Base-by-base conservation (phyloP, 2,888 invertebrate genomes). In the Phyllotreta cruciferae region DNA sequence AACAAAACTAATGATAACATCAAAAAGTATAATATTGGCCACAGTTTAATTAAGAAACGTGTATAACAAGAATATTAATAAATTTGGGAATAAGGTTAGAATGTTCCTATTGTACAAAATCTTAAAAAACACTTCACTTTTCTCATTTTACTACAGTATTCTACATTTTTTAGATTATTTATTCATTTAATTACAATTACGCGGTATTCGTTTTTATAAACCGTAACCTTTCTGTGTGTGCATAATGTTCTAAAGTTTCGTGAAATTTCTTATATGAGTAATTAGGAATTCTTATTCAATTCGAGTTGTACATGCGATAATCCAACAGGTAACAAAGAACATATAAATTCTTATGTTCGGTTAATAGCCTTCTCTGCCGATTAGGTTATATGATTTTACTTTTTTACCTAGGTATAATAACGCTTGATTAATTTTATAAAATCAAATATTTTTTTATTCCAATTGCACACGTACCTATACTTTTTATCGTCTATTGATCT, bases 241-340 rank as follows among this genome's bases (percentile, higher is more conserved):
- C 14, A 41, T 41, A n/a, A 41, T 41, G 41, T 41, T 41, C 6
- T 44, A 14, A 44, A 44, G 7, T 13, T 44, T 44, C 44, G 10
- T n/a, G 10, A n/a, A n/a, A 6, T n/a, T 44, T 44, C 10, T n/a
- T 44, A 44, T 44, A 10, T n/a, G 44, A 44, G 44, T 44, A 44
- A 44, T 44, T 44, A 47, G 9, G 14, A 47, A 47, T 47, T 14
- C 47, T 11, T 47, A 14, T 14, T 55, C 39, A 55, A 55, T 38
- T 42, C 42, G 54, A 55, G 39, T 14, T 14, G 42, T 42, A 55
- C 54, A 55, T 55, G 54, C 54, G 42, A 55, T 55, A 41, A 41
- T 24, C 39, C 39, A 24, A 55, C 39, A 55, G 37, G 14, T 11
- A 53, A 53, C 53, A 53, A 53, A 37, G 53, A 53, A 39, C 42